Evolutionary conservation across 2,888 invertebrate genomes (phyloP).

Genomic region (Tachina grossa): DNA sequence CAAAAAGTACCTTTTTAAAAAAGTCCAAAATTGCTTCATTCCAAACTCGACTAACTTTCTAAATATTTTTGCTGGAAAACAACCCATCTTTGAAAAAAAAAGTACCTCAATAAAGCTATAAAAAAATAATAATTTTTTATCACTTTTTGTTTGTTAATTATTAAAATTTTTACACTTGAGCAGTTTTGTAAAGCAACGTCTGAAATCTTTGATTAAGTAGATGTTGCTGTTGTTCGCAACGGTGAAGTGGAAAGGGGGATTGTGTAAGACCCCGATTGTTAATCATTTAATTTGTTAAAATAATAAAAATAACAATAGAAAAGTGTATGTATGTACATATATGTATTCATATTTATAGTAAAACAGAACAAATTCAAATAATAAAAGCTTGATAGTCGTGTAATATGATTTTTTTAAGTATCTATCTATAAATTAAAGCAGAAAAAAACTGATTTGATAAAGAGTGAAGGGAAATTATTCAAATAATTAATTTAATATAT

Average conservation of each 20-base stretch:
- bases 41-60: too few species aligned
- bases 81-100: too few species aligned
- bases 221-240: slow-evolving; percentile 4
- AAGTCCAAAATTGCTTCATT: too few species aligned
- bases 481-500: slow-evolving; percentile 17
- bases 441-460: neutral
- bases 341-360: neutral
- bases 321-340: neutral
- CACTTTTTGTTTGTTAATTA: neutral
- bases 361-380: slow-evolving; percentile 23
- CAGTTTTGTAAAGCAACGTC: neutral
- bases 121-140: too few species aligned
- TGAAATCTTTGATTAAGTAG: neutral
- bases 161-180: slow-evolving; percentile 22
- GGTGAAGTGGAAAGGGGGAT: slow-evolving; percentile 1
- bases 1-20: too few species aligned
- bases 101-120: too few species aligned
- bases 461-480: neutral
- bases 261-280: slow-evolving; percentile 19
- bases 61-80: too few species aligned
- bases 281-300: slow-evolving; percentile 39
- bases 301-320: slow-evolving; percentile 16
- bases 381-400: neutral
- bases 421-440: neutral
- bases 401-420: neutral